Conservation (phyloP, 1,140 invertebrate species). For the Lethocerus indicus region DNA sequence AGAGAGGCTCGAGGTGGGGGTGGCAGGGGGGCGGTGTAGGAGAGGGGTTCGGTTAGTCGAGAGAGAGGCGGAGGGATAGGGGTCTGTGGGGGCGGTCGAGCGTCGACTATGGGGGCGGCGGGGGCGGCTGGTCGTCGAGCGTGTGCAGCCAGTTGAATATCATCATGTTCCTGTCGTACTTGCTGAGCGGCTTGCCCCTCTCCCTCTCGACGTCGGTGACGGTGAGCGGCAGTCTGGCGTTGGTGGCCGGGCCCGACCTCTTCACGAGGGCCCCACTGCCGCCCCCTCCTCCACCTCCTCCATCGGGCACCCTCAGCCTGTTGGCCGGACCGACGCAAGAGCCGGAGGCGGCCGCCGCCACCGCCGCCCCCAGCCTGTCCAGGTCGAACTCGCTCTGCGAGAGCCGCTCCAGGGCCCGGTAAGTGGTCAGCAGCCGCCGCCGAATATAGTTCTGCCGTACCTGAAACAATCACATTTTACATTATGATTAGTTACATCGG, state of each 20-base stretch:
- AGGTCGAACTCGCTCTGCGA: constrained; percentile 69
- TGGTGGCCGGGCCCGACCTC: too few species aligned
- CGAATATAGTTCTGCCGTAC: constrained; percentile 57
- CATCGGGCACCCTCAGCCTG: constrained; percentile 21
- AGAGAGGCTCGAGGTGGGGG: too few species aligned
- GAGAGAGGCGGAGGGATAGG: too few species aligned
- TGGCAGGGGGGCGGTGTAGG: too few species aligned
- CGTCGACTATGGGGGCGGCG: constrained; percentile 5
- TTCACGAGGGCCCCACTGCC: too few species aligned
- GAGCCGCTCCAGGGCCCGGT: constrained; percentile 59
- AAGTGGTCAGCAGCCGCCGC: constrained; percentile 55
- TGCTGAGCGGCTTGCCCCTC: constrained; percentile 62
- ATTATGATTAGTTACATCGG: too few species aligned
- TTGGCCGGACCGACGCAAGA: constrained; percentile 19
- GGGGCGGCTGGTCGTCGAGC: constrained; percentile 37
- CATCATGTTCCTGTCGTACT: constrained; percentile 82
- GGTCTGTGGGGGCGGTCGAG: too few species aligned
- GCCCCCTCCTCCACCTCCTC: too few species aligned
- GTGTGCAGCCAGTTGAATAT: constrained; percentile 84
- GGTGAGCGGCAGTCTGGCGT: constrained; percentile 39
- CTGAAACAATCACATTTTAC: constrained; percentile 30
- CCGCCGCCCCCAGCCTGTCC: constrained; percentile 46
- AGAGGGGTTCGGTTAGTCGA: too few species aligned
- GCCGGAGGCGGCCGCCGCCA: constrained; percentile 24
- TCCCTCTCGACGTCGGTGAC: constrained; percentile 64